A percentile compares a stretch with the other conserved stretches of the same genome.
Evolutionary conservation across 2,888 invertebrate genomes (phyloP).

Genomic region (Pantelozetes paolii): DNA sequence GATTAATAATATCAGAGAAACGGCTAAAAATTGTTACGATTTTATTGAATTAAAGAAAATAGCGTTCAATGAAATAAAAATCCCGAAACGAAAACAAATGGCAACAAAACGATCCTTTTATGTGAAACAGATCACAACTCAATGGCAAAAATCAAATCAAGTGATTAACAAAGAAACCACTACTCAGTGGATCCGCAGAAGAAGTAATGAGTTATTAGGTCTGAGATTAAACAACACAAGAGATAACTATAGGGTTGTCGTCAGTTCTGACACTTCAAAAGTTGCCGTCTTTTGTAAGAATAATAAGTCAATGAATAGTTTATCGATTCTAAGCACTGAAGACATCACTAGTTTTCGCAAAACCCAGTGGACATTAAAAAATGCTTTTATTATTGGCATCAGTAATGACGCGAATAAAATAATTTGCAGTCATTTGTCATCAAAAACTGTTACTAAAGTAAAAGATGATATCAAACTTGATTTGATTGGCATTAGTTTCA

Average conservation of each 20-base stretch:
- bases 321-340: background rate
- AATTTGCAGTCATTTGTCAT: constrained; percentile 7
- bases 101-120: constrained; percentile 35
- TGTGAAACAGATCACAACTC: constrained; percentile 35
- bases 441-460: background rate
- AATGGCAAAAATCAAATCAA: background rate
- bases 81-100: constrained; percentile 37
- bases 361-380: background rate
- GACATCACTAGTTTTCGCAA: background rate
- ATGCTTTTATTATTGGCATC: constrained; percentile 9
- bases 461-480: constrained; percentile 1
- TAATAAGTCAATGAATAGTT: background rate
- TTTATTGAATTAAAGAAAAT: constrained; percentile 3
- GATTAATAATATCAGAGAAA: constrained; percentile 25
- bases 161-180: constrained; percentile 3
- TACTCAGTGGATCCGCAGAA: constrained; percentile 11
- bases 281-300: background rate
- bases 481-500: constrained; percentile 11
- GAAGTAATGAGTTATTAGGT: constrained; percentile 29
- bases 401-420: constrained; percentile 1
- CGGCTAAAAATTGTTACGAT: constrained; percentile 31
- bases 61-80: constrained; percentile 25
- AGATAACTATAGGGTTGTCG: background rate
- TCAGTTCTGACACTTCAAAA: constrained; percentile 15
- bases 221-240: background rate